These are phyloP conservation scores for Netelia fuscicornis DNA, from an alignment of 2,888 invertebrate genomes.

Conservation along the genomic window DNA sequence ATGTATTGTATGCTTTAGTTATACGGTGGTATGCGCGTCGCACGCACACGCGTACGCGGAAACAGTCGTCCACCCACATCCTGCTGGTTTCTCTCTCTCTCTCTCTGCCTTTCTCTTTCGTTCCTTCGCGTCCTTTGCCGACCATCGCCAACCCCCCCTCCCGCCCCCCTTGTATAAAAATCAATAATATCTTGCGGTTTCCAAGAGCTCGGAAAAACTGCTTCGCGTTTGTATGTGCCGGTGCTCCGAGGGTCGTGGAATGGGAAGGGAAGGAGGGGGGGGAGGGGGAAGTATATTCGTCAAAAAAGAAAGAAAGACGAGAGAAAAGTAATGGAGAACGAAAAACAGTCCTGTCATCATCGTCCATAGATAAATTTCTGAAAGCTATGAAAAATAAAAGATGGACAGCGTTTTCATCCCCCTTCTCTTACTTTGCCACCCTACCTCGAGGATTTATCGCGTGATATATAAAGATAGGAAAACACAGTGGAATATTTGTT, in stretches of 20 bases:
- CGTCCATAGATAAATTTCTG: conserved; percentile 17
- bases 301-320: conserved; percentile 67
- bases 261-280: conserved; percentile 50
- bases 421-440: too few species aligned
- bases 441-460: neutral
- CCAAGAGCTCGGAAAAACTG: conserved; percentile 80
- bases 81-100: conserved; percentile 51
- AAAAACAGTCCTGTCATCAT: conserved; percentile 61
- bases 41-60: conserved; percentile 70
- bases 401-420: conserved; percentile 6
- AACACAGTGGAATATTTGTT: too few species aligned
- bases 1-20: conserved; percentile 19
- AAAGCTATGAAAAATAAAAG: conserved; percentile 35
- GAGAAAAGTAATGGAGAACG: conserved; percentile 44
- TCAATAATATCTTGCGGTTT: conserved; percentile 85
- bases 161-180: conserved; percentile 80
- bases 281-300: conserved; percentile 70
- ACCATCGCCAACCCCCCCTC: neutral
- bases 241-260: neutral
- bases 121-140: neutral
- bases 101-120: conserved; percentile 31
- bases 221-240: conserved; percentile 13
- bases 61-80: conserved; percentile 71
- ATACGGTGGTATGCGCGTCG: conserved; percentile 20
- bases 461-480: too few species aligned